These are phyloP conservation scores for Calvadosia cruxmelitensis DNA, from an alignment of 30 jellyfish, hydroid and myxozoan genomes.

Conservation along the genomic window DNA sequence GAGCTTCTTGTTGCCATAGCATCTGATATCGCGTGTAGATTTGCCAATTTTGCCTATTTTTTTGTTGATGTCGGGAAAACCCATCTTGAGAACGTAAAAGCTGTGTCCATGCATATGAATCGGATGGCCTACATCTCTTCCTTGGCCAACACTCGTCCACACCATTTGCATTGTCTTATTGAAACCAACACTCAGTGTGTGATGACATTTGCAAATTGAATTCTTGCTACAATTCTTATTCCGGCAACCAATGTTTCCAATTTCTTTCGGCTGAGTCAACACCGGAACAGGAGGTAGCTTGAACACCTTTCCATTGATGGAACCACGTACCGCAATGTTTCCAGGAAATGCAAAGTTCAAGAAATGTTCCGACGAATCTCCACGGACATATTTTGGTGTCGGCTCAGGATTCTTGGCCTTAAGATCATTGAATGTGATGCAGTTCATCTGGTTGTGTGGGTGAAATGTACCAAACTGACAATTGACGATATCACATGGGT, in stretches of 20 bases:
- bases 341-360: slow-evolving; percentile 82
- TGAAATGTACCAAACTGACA: slow-evolving; percentile 61
- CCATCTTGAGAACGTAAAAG: slow-evolving; percentile 28
- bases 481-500: slow-evolving; percentile 43
- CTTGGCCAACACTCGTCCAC: slow-evolving; percentile 31
- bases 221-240: slow-evolving; percentile 49
- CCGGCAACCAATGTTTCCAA: slow-evolving; percentile 30
- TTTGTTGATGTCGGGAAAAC: slow-evolving; percentile 7
- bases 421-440: slow-evolving; percentile 29
- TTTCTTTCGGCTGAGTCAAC: slow-evolving; percentile 30
- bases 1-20: neutral
- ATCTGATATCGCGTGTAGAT: slow-evolving; percentile 6
- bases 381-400: slow-evolving; percentile 23
- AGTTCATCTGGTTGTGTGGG: slow-evolving; percentile 8
- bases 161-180: slow-evolving; percentile 46
- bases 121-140: slow-evolving; percentile 30
- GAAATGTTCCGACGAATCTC: slow-evolving; percentile 44
- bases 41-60: neutral
- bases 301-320: slow-evolving; percentile 54
- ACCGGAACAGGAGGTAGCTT: slow-evolving; percentile 45
- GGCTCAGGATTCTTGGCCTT: slow-evolving; percentile 22
- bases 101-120: slow-evolving; percentile 39
- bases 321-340: slow-evolving; percentile 46
- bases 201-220: slow-evolving; percentile 33
- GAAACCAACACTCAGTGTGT: slow-evolving; percentile 41